Conservation (phyloP, 2,888 invertebrate species). For the Drosophila ezoana region DNA sequence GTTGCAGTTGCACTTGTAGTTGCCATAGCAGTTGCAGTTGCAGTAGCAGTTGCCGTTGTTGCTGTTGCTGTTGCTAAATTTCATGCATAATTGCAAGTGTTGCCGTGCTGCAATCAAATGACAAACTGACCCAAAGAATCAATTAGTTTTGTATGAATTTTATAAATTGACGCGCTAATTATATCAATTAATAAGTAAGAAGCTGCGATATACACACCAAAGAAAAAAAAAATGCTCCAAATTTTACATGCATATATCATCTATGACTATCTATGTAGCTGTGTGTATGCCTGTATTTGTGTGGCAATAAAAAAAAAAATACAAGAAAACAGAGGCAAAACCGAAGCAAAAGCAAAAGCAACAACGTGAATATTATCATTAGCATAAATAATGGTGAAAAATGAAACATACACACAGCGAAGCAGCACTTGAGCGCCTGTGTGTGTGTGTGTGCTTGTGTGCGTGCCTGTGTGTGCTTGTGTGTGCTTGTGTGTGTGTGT, state of each 20-base stretch:
- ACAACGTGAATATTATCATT: conserved; percentile 63
- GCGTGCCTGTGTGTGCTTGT: conserved; percentile 14
- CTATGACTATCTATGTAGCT: conserved; percentile 1
- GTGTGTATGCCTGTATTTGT: conserved; percentile 17
- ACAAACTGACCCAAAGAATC: neutral
- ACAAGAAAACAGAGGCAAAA: conserved; percentile 48
- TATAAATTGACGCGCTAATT: neutral
- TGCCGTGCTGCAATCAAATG: conserved; percentile 1
- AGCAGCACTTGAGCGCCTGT: conserved; percentile 28
- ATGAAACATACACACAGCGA: conserved; percentile 49
- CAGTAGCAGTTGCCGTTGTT: conserved; percentile 13
- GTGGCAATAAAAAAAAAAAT: conserved; percentile 34
- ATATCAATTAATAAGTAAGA: conserved; percentile 11
- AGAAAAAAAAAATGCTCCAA: conserved; percentile 12
- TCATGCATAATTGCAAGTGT: conserved; percentile 12
- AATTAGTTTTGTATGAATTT: neutral
- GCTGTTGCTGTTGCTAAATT: conserved; percentile 7
- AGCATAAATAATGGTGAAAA: conserved; percentile 74
- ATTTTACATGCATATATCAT: conserved; percentile 6
- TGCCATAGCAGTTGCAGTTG: conserved; percentile 17
- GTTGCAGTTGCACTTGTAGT: conserved; percentile 8
- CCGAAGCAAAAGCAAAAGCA: conserved; percentile 54
- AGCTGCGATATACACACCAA: conserved; percentile 13
- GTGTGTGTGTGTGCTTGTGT: conserved; percentile 9
- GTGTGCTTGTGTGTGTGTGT: conserved; percentile 40